Base-by-base conservation (phyloP, 2,888 invertebrate genomes). In the Ennomos quercinarius region DNA sequence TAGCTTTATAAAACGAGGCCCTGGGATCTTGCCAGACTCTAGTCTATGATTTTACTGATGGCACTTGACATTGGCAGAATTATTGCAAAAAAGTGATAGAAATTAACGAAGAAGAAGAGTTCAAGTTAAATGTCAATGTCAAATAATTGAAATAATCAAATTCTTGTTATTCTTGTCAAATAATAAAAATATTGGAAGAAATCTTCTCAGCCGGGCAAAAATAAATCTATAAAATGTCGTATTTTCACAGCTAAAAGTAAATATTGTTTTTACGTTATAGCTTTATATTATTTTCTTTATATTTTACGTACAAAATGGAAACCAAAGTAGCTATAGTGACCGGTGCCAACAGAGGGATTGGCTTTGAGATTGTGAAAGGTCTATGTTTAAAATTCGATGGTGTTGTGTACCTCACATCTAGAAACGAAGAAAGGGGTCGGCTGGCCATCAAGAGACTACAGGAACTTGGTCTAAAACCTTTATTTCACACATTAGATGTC, bases 401-500 rank as follows among this genome's bases (percentile, higher is more conserved):
- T 63, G 91, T 90, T 80, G 96, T 97, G 64, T 96, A 95, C 83
- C 89, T 97, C 66, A 96, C 96, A 75, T 93, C 96, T 63, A 93
- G 96, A 80, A 93, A 95, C 80, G 93, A 91, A 72, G 89, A 85
- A 46, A 89, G 94, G 70, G 96, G 96, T 42, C 77, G 88, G 75
- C 87, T 87, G 68, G 95, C 96, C 45, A 93, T 96, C 9, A 86
- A 93, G 66, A 88, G 94, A 67, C 84, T 96, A 48, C 93, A 95
- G 72, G 89, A 94, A 68, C 81, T 94, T 61, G 94, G 93, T 51
- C 86, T 93, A 34, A 87, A 91, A 63, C 93, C 94, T n/a, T 73
- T 92, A 61, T 97, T 95, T 79, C 95, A 96, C 80, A 93, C 94
- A 67, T 86, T 97, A 66, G 97, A 97, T 77, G 93, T 97, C 63